Base-by-base conservation (phyloP, 92 coral and sea anemone species). In the Actinostola sp. region DNA sequence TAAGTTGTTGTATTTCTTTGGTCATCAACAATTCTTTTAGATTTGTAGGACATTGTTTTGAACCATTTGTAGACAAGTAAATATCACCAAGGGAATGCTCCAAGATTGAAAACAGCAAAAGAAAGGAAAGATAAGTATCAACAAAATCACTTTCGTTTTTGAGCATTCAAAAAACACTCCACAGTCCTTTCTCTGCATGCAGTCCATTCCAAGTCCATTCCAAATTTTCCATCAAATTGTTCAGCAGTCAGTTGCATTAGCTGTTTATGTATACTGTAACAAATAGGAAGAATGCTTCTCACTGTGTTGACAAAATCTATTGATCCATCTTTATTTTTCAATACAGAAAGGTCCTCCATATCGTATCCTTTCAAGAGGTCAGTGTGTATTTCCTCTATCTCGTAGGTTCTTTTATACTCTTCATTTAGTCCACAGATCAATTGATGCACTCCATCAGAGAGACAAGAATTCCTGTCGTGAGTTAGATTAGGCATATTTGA, bases 51-150 rank as follows among this genome's bases (percentile, higher is more conserved):
- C 97, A 93, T 42, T 68, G 86, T 25, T 70, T 50, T 3, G 77
- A 56, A 20, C 63, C 51, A 25, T 87, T 71, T 16, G 35, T 54
- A 8, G 84, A 69, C 65, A 87, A 29, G 63, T 71, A 88, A 52
- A 93, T 58, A 76, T 93, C 94, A 17, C 98, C 98, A 55, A 93
- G 80, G 44, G 83, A 71, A 63, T 75, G 94, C 49, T 93, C 98
- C 69, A 93, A 44, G 15, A 88, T 63, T 25, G 97, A 85, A 16
- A 92, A 84, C 69, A 93, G 43, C 71, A 90, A 66, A 8, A 93
- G 77, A 59, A 86, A 31, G 17, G 89, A 81, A 23, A 83, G 24
- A 29, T n/a, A n/a, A n/a, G 62, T 76, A 55, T 39, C 58, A 51
- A 79, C 74, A n/a, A 79, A 78, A 39, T 84, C 59, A 53, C 87